Percentiles rank a stretch among this genome's conserved stretches.
phyloP scores from a whole-genome alignment of 2,888 invertebrate genomes.

The Clitarchus hookeri region DNA sequence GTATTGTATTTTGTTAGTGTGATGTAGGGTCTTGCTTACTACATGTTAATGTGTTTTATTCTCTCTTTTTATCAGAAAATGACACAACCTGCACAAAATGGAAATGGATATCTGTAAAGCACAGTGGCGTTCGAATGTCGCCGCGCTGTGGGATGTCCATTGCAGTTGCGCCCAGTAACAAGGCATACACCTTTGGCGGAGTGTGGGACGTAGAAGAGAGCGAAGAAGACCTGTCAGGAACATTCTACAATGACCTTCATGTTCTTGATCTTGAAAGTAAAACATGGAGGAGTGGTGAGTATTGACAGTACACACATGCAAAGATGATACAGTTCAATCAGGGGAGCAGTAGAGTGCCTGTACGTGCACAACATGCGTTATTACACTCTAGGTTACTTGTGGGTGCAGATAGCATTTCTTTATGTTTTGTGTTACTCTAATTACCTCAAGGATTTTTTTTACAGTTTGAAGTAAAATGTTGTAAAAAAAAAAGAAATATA shows the following conservation, averaged over 20 bases:
- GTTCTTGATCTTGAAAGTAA: slow-evolving; percentile 74
- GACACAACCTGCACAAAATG: slow-evolving; percentile 66
- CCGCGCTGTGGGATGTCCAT: slow-evolving; percentile 71
- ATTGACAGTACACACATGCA: neutral
- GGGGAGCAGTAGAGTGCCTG: no score
- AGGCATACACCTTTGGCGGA: slow-evolving; percentile 85
- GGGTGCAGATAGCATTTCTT: no score
- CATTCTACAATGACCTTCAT: slow-evolving; percentile 80
- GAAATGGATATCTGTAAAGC: slow-evolving; percentile 72
- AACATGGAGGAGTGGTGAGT: slow-evolving; percentile 70
- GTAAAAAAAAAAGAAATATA: no score
- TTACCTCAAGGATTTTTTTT: no score
- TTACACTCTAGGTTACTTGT: no score
- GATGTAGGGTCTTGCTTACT: no score
- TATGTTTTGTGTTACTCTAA: no score
- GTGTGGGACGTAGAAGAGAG: slow-evolving; percentile 78
- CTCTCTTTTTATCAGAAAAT: slow-evolving; percentile 58
- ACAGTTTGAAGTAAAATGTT: no score
- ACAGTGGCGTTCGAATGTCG: slow-evolving; percentile 66
- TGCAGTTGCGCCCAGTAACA: slow-evolving; percentile 64
- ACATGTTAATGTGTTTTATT: neutral
- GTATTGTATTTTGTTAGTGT: no score
- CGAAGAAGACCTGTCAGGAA: slow-evolving; percentile 78
- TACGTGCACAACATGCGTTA: no score
- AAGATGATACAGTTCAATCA: neutral